Conservation (phyloP, 1,140 invertebrate species). For the Coenobita brevimanus region DNA sequence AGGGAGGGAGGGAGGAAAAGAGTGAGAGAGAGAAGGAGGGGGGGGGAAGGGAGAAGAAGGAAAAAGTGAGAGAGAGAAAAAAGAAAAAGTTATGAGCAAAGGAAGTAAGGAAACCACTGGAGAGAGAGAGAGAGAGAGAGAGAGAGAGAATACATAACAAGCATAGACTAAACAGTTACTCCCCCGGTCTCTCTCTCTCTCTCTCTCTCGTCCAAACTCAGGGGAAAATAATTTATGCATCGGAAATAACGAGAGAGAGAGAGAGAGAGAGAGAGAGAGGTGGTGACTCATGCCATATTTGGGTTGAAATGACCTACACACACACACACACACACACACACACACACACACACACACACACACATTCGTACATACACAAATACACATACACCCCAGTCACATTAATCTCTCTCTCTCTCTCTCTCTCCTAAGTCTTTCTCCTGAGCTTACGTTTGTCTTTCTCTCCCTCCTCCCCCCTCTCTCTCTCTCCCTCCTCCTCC, state of each 20-base stretch:
- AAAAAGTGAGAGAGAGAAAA: conserved; percentile 8
- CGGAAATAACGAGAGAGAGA: no score
- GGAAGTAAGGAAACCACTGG: neutral
- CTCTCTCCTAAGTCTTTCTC: neutral
- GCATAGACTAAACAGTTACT: neutral
- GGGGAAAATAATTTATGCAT: no score
- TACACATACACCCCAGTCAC: neutral
- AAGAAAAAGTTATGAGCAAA: neutral
- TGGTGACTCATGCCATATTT: no score
- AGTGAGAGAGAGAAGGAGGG: conserved; percentile 11
- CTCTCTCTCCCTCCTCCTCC: neutral
- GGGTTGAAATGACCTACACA: no score
- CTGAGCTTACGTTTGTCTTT: no score
- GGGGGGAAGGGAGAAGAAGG: neutral
- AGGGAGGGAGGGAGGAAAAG: no score
- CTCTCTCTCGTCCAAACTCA: conserved; percentile 15
- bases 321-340: neutral
- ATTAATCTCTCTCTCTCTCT: neutral
- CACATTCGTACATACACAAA: neutral
- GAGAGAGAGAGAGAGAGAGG: no score
- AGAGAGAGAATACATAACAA: neutral
- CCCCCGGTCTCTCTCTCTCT: conserved; percentile 24
- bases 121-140: conserved; percentile 32
- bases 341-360: conserved; percentile 12
- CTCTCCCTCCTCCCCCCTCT: neutral